Base-by-base conservation (phyloP, 2,113 vertebrate genomes). In the Catharus bicknelli region DNA sequence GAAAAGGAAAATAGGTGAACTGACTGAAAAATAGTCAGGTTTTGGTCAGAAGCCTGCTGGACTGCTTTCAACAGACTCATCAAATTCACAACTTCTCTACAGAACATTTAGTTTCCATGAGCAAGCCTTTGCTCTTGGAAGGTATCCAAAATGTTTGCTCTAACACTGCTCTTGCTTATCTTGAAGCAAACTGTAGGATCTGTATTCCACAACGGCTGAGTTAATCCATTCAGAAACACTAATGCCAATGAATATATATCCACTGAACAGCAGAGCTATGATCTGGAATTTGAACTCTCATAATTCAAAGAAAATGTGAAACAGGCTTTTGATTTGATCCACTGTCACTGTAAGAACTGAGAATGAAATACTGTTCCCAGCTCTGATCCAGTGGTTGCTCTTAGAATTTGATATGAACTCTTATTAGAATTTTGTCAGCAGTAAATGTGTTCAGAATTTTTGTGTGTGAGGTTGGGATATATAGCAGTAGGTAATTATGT, bases 281-380 rank as follows among this genome's bases (percentile, higher is more conserved):
- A 83, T 87, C n/a, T 62, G 63, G 70, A 90, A 90, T 93, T 77
- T 59, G 89, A 94, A 83, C 62, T 58, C 51, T 66, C 86, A 84
- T 89, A 94, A 92, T 91, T 94, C 87, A 92, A 91, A 83, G 54
- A 85, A 85, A 94, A 93, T 51, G 11, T 76, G 77, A 94, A 95
- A 85, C 67, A 91, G 78, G 29, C 27, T 93, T 92, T 89, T 87
- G 47, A 74, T 91, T 87, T 91, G 70, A 82, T 73, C 78, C 42
- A 62, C 59, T 30, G 14, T 27, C 5, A 1, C 43, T 82, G 5
- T 80, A 70, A 79, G 88, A 93, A 72, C 26, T 45, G 29, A 81
- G 6, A 40, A 78, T 84, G 74, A 94, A 92, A 90, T 87, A 89
- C 30, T 67, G 66, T 29, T 89, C 21, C 77, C 79, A 64, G 14